Evolutionary conservation across 2,113 vertebrate genomes (phyloP).

Genomic region (Larimichthys polyactis): DNA sequence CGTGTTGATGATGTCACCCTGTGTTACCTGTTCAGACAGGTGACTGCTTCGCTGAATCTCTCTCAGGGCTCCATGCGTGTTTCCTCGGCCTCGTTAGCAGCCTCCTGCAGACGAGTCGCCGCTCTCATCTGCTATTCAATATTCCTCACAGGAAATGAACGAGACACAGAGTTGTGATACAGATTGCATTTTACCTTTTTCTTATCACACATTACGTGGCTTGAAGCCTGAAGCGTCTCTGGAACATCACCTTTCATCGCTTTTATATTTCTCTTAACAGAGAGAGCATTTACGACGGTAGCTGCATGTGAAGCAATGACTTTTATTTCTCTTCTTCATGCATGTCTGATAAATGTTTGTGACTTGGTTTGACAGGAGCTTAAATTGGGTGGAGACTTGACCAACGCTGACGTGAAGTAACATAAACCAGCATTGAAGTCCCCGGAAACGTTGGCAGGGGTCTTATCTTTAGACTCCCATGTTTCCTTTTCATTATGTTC

Average conservation of each 20-base stretch:
- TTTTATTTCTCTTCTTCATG: background rate
- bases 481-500: background rate
- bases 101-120: background rate
- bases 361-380: conserved; percentile 6
- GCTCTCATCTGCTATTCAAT: background rate
- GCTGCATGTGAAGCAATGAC: background rate
- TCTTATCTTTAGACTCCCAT: conserved; percentile 2
- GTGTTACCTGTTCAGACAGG: too few relatives aligned
- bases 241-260: background rate
- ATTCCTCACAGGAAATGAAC: background rate
- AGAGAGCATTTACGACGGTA: background rate
- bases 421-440: background rate
- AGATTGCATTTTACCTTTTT: conserved; percentile 7
- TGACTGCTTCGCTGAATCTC: background rate
- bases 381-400: conserved; percentile 17
- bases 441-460: background rate
- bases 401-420: background rate
- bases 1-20: too few relatives aligned
- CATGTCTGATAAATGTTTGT: background rate
- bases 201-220: background rate
- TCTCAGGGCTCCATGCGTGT: background rate
- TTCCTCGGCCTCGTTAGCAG: background rate
- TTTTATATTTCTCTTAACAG: background rate
- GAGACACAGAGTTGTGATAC: background rate
- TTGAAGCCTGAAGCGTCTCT: background rate